Percentiles rank a stretch among this genome's conserved stretches.
These are phyloP conservation scores for Ethmia dodecea DNA, from an alignment of 2,888 invertebrate genomes.

Conservation along the genomic window DNA sequence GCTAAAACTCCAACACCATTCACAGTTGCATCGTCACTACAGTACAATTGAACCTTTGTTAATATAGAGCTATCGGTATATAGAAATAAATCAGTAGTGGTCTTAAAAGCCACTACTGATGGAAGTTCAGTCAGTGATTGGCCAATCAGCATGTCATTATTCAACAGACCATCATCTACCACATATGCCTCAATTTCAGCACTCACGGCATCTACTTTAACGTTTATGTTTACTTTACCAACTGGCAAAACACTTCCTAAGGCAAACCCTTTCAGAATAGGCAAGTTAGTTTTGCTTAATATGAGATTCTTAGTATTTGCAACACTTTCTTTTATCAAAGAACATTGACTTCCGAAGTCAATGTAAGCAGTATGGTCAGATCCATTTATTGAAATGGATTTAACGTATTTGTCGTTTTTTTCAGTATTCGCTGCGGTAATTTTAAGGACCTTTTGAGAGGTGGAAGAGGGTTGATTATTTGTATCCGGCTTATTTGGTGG, in stretches of 20 bases:
- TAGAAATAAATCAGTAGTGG: constrained; percentile 1
- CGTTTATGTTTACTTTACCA: constrained; percentile 1
- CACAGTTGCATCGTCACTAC: constrained; percentile 1
- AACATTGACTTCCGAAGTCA: constrained; percentile 16
- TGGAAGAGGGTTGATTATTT: background rate
- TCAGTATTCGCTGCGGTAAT: background rate
- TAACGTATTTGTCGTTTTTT: constrained; percentile 10
- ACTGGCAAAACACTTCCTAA: constrained; percentile 2
- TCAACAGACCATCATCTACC: constrained; percentile 8
- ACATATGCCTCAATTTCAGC: constrained; percentile 7
- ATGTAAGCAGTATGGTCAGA: constrained; percentile 4
- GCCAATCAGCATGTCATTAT: constrained; percentile 11
- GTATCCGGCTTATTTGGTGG: background rate
- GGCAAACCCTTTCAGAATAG: constrained; percentile 13
- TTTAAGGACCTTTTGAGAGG: background rate
- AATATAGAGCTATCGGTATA: constrained; percentile 1
- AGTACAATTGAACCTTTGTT: background rate
- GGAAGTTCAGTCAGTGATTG: constrained; percentile 12
- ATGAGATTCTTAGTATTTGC: constrained; percentile 1
- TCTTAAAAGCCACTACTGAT: constrained; percentile 6
- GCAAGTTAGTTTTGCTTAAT: constrained; percentile 1
- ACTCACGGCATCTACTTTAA: constrained; percentile 8
- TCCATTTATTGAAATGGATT: constrained; percentile 8
- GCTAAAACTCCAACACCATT: background rate
- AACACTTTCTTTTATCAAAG: constrained; percentile 5